Evolutionary conservation across 2,888 invertebrate species (phyloP).

Genomic region (Eupelmus urozonus): DNA sequence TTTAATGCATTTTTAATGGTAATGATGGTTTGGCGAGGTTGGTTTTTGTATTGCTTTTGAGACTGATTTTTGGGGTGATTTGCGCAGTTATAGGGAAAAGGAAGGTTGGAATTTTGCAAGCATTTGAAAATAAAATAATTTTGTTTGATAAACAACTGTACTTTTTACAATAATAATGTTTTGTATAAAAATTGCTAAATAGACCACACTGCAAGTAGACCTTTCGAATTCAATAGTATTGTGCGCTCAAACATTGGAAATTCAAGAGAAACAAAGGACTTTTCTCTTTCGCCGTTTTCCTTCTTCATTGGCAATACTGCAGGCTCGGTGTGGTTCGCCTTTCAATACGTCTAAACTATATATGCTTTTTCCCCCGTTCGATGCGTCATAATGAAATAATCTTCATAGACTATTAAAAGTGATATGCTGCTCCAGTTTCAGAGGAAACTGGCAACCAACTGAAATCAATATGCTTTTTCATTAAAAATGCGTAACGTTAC

Average conservation of each 20-base stretch:
- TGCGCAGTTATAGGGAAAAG: too few species aligned
- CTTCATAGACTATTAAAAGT: neutral
- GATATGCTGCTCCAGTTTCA: neutral
- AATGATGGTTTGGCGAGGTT: too few species aligned
- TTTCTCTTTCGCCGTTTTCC: neutral
- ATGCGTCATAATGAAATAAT: neutral
- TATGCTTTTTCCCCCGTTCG: neutral
- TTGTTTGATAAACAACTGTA: too few species aligned
- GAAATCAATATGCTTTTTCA: neutral
- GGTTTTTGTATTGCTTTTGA: too few species aligned
- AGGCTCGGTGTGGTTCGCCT: neutral
- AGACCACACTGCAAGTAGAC: neutral
- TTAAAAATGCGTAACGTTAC: too few species aligned
- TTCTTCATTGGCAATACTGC: too few species aligned
- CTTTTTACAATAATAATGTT: too few species aligned
- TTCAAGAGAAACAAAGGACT: neutral
- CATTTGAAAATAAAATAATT: too few species aligned
- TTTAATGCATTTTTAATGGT: too few species aligned
- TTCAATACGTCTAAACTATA: neutral
- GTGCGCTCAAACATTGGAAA: neutral
- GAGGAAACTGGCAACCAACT: neutral
- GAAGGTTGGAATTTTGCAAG: too few species aligned
- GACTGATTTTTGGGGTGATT: too few species aligned
- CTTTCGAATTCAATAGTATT: neutral
- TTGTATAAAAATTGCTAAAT: too few species aligned